A percentile compares a stretch with the other conserved stretches of the same genome.
phyloP scores from a whole-genome alignment of 2,888 invertebrate species.

The Ophion slaviceki region DNA sequence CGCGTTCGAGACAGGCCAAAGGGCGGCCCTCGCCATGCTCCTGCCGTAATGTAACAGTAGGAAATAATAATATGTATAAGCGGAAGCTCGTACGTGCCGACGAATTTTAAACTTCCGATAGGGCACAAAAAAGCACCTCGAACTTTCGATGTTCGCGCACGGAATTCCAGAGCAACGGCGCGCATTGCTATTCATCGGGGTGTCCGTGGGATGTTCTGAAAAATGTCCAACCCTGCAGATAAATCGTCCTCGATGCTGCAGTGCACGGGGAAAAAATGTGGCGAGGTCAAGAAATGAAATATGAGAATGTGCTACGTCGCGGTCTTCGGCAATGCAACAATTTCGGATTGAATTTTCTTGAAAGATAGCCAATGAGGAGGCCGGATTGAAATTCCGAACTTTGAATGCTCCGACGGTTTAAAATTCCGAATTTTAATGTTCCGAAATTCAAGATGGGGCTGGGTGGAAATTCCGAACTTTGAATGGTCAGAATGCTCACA shows the following conservation, averaged over 20 bases:
- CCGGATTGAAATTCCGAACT: too few species aligned
- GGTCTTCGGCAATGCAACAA: not conserved
- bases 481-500: too few species aligned
- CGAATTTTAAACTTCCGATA: slow-evolving; percentile 43
- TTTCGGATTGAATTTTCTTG: not conserved
- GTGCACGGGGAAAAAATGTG: not conserved
- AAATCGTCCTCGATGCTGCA: not conserved
- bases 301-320: not conserved
- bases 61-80: slow-evolving; percentile 39
- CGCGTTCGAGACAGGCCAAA: not conserved
- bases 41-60: slow-evolving; percentile 40
- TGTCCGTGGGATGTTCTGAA: not conserved
- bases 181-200: slow-evolving; percentile 28
- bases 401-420: too few species aligned
- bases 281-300: not conserved
- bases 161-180: slow-evolving; percentile 8
- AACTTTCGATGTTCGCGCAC: slow-evolving; percentile 7
- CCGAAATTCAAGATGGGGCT: too few species aligned
- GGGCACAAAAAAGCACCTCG: not conserved
- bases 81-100: slow-evolving; percentile 37
- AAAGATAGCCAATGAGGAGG: not conserved
- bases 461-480: too few species aligned
- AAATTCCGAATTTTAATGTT: too few species aligned
- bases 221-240: not conserved
- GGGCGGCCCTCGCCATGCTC: slow-evolving; percentile 4